Base-by-base conservation (phyloP, 2,888 invertebrate species). In the Drosophila algonquin region DNA sequence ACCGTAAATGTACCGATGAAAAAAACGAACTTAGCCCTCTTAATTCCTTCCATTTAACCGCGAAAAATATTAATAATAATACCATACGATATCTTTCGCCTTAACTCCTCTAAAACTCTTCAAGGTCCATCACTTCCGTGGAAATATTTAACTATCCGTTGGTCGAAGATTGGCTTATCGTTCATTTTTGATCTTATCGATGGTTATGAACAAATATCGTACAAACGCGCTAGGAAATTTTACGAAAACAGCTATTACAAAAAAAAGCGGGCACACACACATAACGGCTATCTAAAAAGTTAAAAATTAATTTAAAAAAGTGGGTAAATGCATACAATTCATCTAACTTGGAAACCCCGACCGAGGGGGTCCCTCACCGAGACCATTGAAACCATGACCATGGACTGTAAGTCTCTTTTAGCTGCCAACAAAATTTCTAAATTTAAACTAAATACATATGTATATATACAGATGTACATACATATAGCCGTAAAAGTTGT, bases 371-470 rank as follows among this genome's bases (percentile, higher is more conserved):
- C 12, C 9, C 10, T 9, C 9, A 18, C 18, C 54, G 24, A 54
- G 18, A 30, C 9, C n/a, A 21, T 44, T 24, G 21, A 54, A 44
- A 54, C 10, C 52, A 61, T 70, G 61, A 69, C 47, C 45, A 16
- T 55, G 55, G 63, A 45, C 21, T 8, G 47, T 51, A 60, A 60
- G 55, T 51, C 55, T 70, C 60, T 52, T 46, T 27, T 51, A 35
- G 59, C 67, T 24, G 59, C 69, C 44, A 45, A 58, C 35, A 30
- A 32, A 69, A 70, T 55, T 55, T 82, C 78, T 85, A 85, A 81
- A 78, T 69, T 78, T 80, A 78, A 75, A 69, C 69, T 50, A 48
- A 68, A 10, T 60, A 48, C 48, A 56, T 62, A 27, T 47, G 0
- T 18, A 18, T 18, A 18, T 1, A 18, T 18, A 18, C 1, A 18